These are phyloP conservation scores for Ceuthmochares aereus DNA, from an alignment of 2,113 vertebrate genomes.

Conservation along the genomic window DNA sequence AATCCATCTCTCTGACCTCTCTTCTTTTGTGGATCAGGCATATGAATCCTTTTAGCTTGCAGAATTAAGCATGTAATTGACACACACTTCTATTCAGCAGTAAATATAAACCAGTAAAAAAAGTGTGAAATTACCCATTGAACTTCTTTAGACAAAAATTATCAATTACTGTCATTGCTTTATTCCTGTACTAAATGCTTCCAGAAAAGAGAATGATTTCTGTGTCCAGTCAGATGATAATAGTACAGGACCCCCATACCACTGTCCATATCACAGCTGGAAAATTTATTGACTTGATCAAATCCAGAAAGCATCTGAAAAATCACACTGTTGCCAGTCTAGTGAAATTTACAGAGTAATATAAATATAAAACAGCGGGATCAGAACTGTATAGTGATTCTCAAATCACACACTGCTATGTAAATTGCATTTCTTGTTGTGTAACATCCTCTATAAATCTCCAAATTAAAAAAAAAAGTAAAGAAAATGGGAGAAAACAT, in stretches of 20 bases:
- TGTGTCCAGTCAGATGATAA: neutral
- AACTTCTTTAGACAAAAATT: neutral
- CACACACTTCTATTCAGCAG: neutral
- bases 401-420: conserved; percentile 7
- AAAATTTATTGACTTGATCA: conserved; percentile 10
- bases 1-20: neutral
- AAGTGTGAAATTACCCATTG: neutral
- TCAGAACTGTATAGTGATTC: neutral
- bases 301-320: conserved; percentile 14
- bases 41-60: neutral
- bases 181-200: neutral
- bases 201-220: neutral
- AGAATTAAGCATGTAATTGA: neutral
- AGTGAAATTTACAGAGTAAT: conserved; percentile 10
- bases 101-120: neutral
- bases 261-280: neutral
- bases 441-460: conserved; percentile 11
- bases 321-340: neutral
- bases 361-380: conserved; percentile 52
- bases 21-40: neutral
- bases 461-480: neutral
- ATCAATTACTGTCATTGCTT: neutral
- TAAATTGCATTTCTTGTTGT: conserved; percentile 47
- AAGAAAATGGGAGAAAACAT: neutral
- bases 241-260: neutral